phyloP scores from a whole-genome alignment of 1,140 invertebrate genomes.

The Diabrotica undecimpunctata region DNA sequence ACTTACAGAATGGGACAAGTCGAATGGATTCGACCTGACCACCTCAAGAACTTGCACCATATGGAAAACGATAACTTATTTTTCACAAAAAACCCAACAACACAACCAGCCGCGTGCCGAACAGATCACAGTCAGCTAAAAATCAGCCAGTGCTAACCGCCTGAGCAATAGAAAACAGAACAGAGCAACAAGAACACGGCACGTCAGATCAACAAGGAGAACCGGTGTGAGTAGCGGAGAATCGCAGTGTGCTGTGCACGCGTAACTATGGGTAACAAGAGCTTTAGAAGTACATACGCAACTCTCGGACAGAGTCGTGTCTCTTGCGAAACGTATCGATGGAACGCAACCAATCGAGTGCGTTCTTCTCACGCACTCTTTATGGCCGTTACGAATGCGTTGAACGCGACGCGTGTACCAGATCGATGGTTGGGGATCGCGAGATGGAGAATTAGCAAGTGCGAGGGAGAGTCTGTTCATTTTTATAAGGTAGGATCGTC shows the following conservation, averaged over 20 bases:
- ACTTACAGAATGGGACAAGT: constrained; percentile 45
- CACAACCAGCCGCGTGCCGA: constrained; percentile 3
- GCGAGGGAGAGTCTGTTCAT: not conserved
- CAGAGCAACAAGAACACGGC: constrained; percentile 11
- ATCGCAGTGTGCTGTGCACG: constrained; percentile 1
- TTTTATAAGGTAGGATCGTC: not conserved
- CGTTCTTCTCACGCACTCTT: constrained; percentile 37
- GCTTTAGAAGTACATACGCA: constrained; percentile 29
- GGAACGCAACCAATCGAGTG: constrained; percentile 38
- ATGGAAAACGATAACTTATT: constrained; percentile 30
- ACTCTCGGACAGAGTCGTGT: constrained; percentile 28
- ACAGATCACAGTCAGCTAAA: constrained; percentile 3
- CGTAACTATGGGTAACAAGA: constrained; percentile 22
- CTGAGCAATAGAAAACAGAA: not conserved
- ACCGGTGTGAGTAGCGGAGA: not conserved
- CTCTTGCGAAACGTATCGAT: constrained; percentile 33
- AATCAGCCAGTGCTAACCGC: not conserved
- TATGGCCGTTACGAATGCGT: constrained; percentile 35
- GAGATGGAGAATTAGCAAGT: not conserved
- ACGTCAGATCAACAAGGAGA: constrained; percentile 4
- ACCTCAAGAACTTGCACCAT: constrained; percentile 47
- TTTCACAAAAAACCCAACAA: not conserved
- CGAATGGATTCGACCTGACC: constrained; percentile 45
- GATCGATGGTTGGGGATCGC: constrained; percentile 27
- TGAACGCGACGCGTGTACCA: constrained; percentile 32